These are phyloP conservation scores for Hemibagrus wyckioides DNA, from an alignment of 2,113 vertebrate species.

Conservation along the genomic window DNA sequence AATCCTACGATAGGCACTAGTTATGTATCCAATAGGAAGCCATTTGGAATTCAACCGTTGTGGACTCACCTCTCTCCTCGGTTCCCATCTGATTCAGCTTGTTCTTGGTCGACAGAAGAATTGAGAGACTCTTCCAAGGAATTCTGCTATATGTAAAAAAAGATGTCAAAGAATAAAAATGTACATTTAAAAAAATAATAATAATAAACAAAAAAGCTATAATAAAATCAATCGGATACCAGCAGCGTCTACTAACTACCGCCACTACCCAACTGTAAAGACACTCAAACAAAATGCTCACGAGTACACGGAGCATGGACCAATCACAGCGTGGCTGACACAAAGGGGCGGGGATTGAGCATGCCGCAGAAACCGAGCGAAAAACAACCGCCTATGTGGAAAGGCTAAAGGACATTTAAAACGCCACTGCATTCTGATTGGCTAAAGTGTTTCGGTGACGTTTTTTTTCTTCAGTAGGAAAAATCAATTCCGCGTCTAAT, in stretches of 20 bases:
- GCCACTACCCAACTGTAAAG: conserved; percentile 22
- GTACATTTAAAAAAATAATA: too few relatives aligned
- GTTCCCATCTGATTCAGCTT: conserved; percentile 67
- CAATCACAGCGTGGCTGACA: background rate
- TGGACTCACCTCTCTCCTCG: conserved; percentile 72
- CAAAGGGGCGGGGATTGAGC: conserved; percentile 17
- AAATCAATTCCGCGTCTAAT: background rate
- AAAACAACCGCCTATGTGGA: background rate
- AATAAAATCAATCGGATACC: background rate
- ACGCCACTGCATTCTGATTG: conserved; percentile 68
- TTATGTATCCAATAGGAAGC: background rate
- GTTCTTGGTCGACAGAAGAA: background rate
- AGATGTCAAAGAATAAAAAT: background rate
- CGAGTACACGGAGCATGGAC: background rate
- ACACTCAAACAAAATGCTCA: conserved; percentile 24
- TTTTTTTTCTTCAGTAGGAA: background rate
- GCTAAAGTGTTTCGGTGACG: conserved; percentile 43
- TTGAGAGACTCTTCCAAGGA: background rate
- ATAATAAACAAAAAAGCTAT: background rate
- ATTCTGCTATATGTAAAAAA: background rate
- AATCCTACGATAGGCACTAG: background rate
- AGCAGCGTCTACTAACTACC: background rate
- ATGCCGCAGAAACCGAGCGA: conserved; percentile 12
- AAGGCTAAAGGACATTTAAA: conserved; percentile 66
- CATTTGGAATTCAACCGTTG: conserved; percentile 10